Evolutionary conservation across 2,888 invertebrate genomes (phyloP), one percentile per base, ranked within the genome.

Genomic region (Mimas tiliae): DNA sequence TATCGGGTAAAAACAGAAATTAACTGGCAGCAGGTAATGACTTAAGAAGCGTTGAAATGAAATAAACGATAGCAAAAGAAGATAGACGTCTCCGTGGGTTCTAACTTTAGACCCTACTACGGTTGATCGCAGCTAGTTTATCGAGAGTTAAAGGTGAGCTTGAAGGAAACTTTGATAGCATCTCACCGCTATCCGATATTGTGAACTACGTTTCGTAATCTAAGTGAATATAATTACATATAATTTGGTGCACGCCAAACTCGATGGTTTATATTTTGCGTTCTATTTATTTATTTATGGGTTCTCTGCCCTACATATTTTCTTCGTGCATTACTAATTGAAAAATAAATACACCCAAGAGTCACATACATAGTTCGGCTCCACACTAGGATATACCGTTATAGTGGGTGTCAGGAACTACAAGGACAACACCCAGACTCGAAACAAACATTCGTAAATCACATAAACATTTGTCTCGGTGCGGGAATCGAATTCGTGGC

Each of bases 141-240:
- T 55, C 8, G 55, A 52, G 12, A 58, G 38, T 19, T 58, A 58
- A 58, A 58, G 42, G 58, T 58, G 19, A 58, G 27, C 42, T 48
- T 21, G 45, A 55, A 33, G 34, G 27, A 63, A 53, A 42, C 62
- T 47, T 64, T 52, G 51, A 48, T 67, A 45, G 21, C 38, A 62
- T 12, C 42, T 58, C 9, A 38, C 58, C 19, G 42, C 58, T 50
- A 9, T 19, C 6, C 38, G 19, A 58, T 58, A 58, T 58, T 42
- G 58, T 42, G 11, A 42, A 58, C 58, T 38, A 11, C 42, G 19
- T 42, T 42, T 58, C 19, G 19, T 58, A 16, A 48, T 48, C 16
- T 48, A 16, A 38, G 19, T 19, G 42, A 58, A 42, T 45, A 58
- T 38, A 27, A 27, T 55, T 38, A 38, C 34, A 14, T 33, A 38